Percentiles rank a stretch among this genome's conserved stretches.
phyloP scores from a whole-genome alignment of 2,113 vertebrate genomes.

The Sterna hirundo region DNA sequence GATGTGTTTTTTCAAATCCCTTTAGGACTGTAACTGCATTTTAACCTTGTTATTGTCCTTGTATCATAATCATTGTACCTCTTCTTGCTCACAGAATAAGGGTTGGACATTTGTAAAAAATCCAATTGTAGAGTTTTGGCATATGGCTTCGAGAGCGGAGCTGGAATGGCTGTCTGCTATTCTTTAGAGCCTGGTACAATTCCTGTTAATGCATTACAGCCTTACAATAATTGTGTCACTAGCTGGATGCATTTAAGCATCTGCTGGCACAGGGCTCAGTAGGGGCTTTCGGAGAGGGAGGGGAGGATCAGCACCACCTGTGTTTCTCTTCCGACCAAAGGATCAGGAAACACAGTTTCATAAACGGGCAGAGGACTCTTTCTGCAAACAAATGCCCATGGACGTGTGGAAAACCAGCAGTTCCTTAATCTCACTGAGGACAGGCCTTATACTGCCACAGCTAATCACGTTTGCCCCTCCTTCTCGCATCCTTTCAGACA shows the following conservation, averaged over 20 bases:
- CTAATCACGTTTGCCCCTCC: not conserved
- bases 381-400: not conserved
- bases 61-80: not conserved
- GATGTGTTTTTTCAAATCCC: not conserved
- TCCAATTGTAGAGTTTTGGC: not conserved
- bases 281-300: not conserved
- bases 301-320: not conserved
- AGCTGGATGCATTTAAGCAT: not conserved
- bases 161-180: not conserved
- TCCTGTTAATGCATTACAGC: not conserved
- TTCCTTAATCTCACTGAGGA: not conserved
- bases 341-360: not conserved
- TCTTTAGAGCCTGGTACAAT: conserved; percentile 8
- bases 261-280: not conserved
- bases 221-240: not conserved
- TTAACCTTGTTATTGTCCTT: conserved; percentile 26
- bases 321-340: not conserved
- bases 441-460: not conserved
- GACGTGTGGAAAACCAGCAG: not conserved
- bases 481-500: not conserved
- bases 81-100: not conserved
- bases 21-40: not conserved
- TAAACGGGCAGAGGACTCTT: not conserved
- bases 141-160: not conserved
- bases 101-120: not conserved